Evolutionary conservation across 2,797 vertebrate species (phyloP), one percentile per base, ranked within the genome.

Genomic region (Argentina silus): DNA sequence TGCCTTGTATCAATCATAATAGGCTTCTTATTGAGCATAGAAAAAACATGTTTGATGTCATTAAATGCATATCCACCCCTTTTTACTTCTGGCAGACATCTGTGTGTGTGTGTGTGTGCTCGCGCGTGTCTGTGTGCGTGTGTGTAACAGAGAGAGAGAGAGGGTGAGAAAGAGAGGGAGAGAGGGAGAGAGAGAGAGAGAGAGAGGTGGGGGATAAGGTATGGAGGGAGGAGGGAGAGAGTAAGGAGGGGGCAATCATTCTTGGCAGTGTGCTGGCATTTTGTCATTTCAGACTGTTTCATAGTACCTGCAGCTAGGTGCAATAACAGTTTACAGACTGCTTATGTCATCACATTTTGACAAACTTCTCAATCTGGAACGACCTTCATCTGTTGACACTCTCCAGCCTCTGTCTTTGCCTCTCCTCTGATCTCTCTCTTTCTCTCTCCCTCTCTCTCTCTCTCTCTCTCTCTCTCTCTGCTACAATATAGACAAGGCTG

Each of bases 301-400:
- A 83, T 81, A 50, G 82, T 23, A 42, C 44, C 63, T 48, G 57
- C 94, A 94, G 93, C 93, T 91, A 90, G 92, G 93, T 93, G 95
- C 95, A 96, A 95, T 96, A 96, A 95, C 94, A 91, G 93, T 95
- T 96, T 95, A 95, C 94, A 95, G 93, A 95, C 95, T 95, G 96
- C 95, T 95, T 91, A 95, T 97, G 96, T 96, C 96, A 96, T 96
- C 95, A 94, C 94, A 95, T 97, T 96, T 95, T 95, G 95, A 97
- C 95, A 96, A 96, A 97, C 94, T 97, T 96, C 96, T 96, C 95
- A 94, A 95, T 96, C 95, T 94, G 94, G 91, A 94, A 89, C 95
- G 95, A 98, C 96, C 96, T 98, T 96, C 93, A 93, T 93, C 88
- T 87, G 93, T 93, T 94, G 92, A 94, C 91, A 94, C 95, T 55